Evolutionary conservation across 2,113 vertebrate species (phyloP).

Genomic region (Lophius piscatorius): DNA sequence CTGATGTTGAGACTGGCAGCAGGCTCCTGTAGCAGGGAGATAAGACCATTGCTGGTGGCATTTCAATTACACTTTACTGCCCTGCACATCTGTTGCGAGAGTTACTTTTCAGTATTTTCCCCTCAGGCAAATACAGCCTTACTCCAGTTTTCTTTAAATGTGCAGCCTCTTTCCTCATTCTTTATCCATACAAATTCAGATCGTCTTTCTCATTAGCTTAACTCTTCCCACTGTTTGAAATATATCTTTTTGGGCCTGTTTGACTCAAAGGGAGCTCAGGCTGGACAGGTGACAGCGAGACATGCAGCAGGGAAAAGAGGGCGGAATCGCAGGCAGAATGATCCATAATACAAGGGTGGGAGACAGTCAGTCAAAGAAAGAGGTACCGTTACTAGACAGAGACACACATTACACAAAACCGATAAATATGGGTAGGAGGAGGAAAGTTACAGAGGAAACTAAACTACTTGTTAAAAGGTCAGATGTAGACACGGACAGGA

Average conservation of each 20-base stretch:
- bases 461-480: constrained; percentile 7
- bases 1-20: constrained; percentile 87
- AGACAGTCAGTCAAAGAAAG: constrained; percentile 27
- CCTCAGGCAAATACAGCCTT: constrained; percentile 82
- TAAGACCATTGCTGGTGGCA: constrained; percentile 88
- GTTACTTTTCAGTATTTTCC: constrained; percentile 83
- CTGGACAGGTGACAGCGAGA: constrained; percentile 56
- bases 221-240: constrained; percentile 73
- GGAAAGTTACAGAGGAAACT: constrained; percentile 10
- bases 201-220: constrained; percentile 77
- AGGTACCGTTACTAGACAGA: not conserved
- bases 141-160: constrained; percentile 75
- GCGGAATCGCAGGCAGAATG: constrained; percentile 24
- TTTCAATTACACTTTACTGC: constrained; percentile 89
- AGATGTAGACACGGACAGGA: not conserved
- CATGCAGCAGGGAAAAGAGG: constrained; percentile 1
- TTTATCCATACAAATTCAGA: constrained; percentile 76
- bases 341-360: constrained; percentile 24
- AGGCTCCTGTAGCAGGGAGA: constrained; percentile 85
- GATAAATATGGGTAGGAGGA: too few relatives aligned
- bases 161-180: constrained; percentile 70
- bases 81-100: constrained; percentile 85
- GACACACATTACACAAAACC: too few relatives aligned
- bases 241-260: constrained; percentile 76
- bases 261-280: constrained; percentile 61